Evolutionary conservation across 2,797 vertebrate species (phyloP), one percentile per base, ranked within the genome.

Genomic region (Carapus acus): DNA sequence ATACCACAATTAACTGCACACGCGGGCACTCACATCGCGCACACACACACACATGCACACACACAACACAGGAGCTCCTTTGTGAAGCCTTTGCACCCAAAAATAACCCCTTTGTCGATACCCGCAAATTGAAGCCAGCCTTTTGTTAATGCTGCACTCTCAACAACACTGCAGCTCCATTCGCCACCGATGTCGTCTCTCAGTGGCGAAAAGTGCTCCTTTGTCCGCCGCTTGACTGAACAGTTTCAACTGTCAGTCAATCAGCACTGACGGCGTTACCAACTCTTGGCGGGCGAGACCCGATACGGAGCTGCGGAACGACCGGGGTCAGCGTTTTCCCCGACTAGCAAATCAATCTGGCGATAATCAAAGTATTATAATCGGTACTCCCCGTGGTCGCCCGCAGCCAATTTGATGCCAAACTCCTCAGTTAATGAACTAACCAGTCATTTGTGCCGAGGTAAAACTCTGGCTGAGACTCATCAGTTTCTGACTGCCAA

Each of bases 141-240:
- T 73, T n/a, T 60, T 53, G 34, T 69, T 48, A 42, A 17, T 37
- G 43, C 37, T 40, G 34, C 55, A 20, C 38, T 43, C 29, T 22
- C 15, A 18, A 12, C 24, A 52, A 61, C 20, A 37, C 48, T 70
- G 40, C 15, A 37, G 49, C 43, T 49, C n/a, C 23, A 27, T 43
- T 60, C 38, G 54, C 60, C 49, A 67, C 66, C 62, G 66, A 58
- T 48, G 48, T 7, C 18, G 49, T 44, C 64, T 57, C 69, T 73
- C 39, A 67, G 50, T 27, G 31, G 23, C 7, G 34, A 49, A 45
- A 38, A 67, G 43, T 27, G 43, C 33, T 42, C 23, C 38, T 59
- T 70, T 60, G 55, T 68, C 43, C 31, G 48, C 18, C 45, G 24
- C 58, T 58, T 13, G 42, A 42, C 41, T 12, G 6, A 46, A 43